These are phyloP conservation scores for Vidua macroura DNA, from an alignment of 2,113 vertebrate species.

Conservation along the genomic window DNA sequence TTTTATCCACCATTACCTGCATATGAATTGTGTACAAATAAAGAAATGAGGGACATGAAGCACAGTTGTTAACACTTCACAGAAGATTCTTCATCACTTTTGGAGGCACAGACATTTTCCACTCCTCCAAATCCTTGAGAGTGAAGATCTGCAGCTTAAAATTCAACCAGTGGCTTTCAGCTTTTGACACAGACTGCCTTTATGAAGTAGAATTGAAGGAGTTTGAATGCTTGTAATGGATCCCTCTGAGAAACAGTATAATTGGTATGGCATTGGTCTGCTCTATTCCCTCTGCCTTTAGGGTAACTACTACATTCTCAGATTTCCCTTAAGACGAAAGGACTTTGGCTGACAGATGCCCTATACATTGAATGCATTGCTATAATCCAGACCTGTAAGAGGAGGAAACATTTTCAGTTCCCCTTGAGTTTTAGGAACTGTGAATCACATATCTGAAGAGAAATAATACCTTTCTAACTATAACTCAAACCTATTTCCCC, in stretches of 20 bases:
- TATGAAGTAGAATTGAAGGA: conserved; percentile 27
- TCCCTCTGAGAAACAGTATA: conserved; percentile 54
- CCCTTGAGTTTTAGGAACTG: not conserved
- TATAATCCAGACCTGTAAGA: not conserved
- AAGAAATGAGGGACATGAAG: not conserved
- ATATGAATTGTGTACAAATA: conserved; percentile 26
- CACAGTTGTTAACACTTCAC: conserved; percentile 8
- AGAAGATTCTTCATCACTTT: conserved; percentile 23
- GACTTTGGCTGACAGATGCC: conserved; percentile 25
- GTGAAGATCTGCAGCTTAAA: conserved; percentile 5
- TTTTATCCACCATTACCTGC: conserved; percentile 12
- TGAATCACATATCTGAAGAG: not conserved
- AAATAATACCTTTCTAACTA: not conserved
- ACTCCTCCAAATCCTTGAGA: conserved; percentile 1
- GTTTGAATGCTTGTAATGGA: conserved; percentile 45
- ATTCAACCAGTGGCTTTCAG: conserved; percentile 25
- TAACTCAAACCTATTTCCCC: not conserved
- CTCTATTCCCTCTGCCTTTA: conserved; percentile 26
- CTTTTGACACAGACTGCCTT: conserved; percentile 36
- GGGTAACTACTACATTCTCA: conserved; percentile 36
- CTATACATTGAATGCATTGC: conserved; percentile 6
- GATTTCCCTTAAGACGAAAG: conserved; percentile 43
- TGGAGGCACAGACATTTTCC: not conserved
- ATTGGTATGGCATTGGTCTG: conserved; percentile 31
- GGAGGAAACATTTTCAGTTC: not conserved